These are phyloP conservation scores for Tinea trinotella DNA, from an alignment of 2,888 invertebrate genomes.

Conservation along the genomic window DNA sequence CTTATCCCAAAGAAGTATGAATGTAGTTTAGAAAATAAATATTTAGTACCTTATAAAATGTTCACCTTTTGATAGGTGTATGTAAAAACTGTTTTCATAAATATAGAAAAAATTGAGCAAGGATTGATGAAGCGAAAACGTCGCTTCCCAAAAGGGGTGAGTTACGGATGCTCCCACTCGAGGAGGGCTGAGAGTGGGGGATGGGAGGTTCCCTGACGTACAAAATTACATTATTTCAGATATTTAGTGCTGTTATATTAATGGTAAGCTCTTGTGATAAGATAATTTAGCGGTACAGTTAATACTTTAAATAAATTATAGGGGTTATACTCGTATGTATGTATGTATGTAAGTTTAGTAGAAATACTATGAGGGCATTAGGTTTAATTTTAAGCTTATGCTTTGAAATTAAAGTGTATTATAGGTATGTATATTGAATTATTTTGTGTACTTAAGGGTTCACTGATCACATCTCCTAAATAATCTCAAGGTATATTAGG, in stretches of 20 bases:
- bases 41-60: neutral
- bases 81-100: neutral
- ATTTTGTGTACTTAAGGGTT: no score
- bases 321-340: no score
- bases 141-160: neutral
- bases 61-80: neutral
- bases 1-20: no score
- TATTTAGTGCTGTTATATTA: slow-evolving; percentile 3
- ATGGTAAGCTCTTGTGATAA: neutral
- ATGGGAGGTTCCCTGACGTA: neutral
- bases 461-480: no score
- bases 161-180: neutral
- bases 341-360: no score
- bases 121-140: slow-evolving; percentile 10
- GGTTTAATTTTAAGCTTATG: no score
- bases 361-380: no score
- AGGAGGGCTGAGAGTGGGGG: neutral
- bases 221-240: slow-evolving; percentile 10
- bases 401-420: no score
- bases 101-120: slow-evolving; percentile 1
- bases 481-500: no score
- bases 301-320: neutral
- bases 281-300: neutral
- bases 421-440: no score
- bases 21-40: no score